A percentile compares a stretch with the other conserved stretches of the same genome.
Conservation (phyloP, 2,113 vertebrate genomes). For the Antechinus stuartii region DNA sequence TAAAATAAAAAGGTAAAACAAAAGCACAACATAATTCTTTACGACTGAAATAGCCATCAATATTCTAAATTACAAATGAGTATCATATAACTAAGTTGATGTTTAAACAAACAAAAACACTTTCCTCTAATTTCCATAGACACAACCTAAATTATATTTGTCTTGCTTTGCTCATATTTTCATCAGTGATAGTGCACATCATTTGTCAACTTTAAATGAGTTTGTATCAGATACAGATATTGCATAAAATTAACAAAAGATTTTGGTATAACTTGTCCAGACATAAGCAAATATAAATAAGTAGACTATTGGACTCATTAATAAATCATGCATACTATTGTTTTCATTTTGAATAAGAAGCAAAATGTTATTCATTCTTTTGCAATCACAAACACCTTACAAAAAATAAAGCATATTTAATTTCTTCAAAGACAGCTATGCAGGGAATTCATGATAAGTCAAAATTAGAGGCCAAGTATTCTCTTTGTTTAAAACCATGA, state of each 20-base stretch:
- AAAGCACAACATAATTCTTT: background rate
- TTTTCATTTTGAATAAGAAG: slow-evolving; percentile 9
- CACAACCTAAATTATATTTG: slow-evolving; percentile 18
- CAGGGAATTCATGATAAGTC: slow-evolving; percentile 1
- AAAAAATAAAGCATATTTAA: slow-evolving; percentile 53
- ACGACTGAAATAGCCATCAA: background rate
- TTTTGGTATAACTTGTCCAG: background rate
- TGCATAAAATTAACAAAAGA: slow-evolving; percentile 1
- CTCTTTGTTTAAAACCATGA: slow-evolving; percentile 43
- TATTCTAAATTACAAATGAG: background rate
- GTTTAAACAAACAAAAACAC: background rate
- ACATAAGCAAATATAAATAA: background rate
- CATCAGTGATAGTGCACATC: slow-evolving; percentile 12
- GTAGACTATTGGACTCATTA: background rate
- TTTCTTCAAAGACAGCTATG: slow-evolving; percentile 10
- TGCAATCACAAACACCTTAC: slow-evolving; percentile 11
- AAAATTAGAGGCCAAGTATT: background rate
- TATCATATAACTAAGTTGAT: background rate
- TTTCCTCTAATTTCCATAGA: slow-evolving; percentile 38
- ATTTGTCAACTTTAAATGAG: slow-evolving; percentile 23
- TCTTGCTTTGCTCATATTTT: slow-evolving; percentile 51
- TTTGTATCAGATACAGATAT: slow-evolving; percentile 37
- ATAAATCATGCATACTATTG: background rate
- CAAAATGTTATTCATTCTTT: slow-evolving; percentile 26
- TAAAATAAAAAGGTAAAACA: background rate